Conservation (phyloP, 2,113 vertebrate genomes). For the Hippopotamus amphibius region DNA sequence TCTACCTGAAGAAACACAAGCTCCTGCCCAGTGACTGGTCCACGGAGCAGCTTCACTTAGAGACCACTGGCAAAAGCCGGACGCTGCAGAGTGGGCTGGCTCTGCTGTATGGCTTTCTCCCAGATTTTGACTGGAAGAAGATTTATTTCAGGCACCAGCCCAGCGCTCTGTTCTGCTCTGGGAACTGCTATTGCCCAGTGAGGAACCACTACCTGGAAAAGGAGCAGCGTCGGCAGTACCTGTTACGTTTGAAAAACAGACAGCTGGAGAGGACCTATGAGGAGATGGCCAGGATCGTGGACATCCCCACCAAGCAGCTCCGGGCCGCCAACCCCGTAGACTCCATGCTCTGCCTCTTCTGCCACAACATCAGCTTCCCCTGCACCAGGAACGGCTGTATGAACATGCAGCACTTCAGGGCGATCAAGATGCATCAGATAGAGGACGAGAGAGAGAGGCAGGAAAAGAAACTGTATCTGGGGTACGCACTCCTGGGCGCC, state of each 20-base stretch:
- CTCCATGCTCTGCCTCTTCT: slow-evolving; percentile 96
- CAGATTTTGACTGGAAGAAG: slow-evolving; percentile 94
- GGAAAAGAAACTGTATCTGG: slow-evolving; percentile 91
- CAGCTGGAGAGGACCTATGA: slow-evolving; percentile 92
- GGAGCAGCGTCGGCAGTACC: slow-evolving; percentile 96
- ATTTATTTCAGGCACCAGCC: slow-evolving; percentile 93
- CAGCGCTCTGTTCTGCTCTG: slow-evolving; percentile 95
- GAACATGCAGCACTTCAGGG: slow-evolving; percentile 92
- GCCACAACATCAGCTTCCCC: slow-evolving; percentile 95
- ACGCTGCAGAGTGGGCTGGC: slow-evolving; percentile 96
- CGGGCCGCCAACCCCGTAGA: slow-evolving; percentile 97
- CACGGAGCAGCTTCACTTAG: slow-evolving; percentile 92
- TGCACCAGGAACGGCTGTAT: slow-evolving; percentile 93
- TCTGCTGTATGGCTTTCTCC: slow-evolving; percentile 93
- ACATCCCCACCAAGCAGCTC: slow-evolving; percentile 92
- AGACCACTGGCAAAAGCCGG: slow-evolving; percentile 96
- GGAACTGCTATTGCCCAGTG: slow-evolving; percentile 94
- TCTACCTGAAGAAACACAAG: slow-evolving; percentile 92
- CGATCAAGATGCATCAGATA: slow-evolving; percentile 95
- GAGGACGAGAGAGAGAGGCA: slow-evolving; percentile 94
- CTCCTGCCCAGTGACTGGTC: slow-evolving; percentile 91
- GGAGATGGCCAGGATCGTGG: slow-evolving; percentile 93
- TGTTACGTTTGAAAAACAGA: slow-evolving; percentile 89
- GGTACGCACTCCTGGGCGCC: slow-evolving; percentile 93
- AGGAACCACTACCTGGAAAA: slow-evolving; percentile 94